These are phyloP conservation scores for Oostethus manadensis DNA, from an alignment of 2,113 vertebrate genomes.

Conservation along the genomic window DNA sequence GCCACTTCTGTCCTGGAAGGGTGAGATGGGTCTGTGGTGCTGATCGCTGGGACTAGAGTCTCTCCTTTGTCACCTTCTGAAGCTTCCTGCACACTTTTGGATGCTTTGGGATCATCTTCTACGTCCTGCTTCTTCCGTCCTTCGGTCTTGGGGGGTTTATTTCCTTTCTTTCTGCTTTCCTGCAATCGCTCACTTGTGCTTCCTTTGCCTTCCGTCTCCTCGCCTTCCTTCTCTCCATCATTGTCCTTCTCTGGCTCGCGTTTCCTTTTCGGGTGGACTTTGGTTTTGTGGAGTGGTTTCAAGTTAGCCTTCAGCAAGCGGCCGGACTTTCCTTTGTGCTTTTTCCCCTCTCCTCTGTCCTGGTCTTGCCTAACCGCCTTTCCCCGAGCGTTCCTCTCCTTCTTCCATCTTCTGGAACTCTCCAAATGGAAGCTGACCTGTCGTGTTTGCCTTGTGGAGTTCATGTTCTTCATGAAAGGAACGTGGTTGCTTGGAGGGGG, in stretches of 20 bases:
- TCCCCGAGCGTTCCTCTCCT: conserved; percentile 15
- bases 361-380: conserved; percentile 15
- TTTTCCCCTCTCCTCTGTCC: conserved; percentile 23
- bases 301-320: conserved; percentile 70
- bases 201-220: conserved; percentile 10
- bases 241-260: conserved; percentile 28
- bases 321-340: conserved; percentile 40
- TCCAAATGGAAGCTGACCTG: conserved; percentile 68
- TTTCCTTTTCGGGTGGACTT: conserved; percentile 68
- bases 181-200: conserved; percentile 15
- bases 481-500: conserved; percentile 24
- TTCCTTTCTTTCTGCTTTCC: conserved; percentile 6
- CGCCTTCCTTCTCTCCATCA: conserved; percentile 28
- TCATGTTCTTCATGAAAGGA: conserved; percentile 20
- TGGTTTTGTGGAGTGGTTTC: conserved; percentile 70
- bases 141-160: conserved; percentile 20
- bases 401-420: conserved; percentile 19
- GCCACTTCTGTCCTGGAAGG: neutral
- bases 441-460: conserved; percentile 51
- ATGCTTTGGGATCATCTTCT: conserved; percentile 2
- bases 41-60: neutral
- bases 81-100: conserved; percentile 5
- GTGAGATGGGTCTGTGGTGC: neutral
- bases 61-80: neutral
- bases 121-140: neutral